Evolutionary conservation across 2,888 invertebrate species (phyloP).

Genomic region (Chrysolina americana): DNA sequence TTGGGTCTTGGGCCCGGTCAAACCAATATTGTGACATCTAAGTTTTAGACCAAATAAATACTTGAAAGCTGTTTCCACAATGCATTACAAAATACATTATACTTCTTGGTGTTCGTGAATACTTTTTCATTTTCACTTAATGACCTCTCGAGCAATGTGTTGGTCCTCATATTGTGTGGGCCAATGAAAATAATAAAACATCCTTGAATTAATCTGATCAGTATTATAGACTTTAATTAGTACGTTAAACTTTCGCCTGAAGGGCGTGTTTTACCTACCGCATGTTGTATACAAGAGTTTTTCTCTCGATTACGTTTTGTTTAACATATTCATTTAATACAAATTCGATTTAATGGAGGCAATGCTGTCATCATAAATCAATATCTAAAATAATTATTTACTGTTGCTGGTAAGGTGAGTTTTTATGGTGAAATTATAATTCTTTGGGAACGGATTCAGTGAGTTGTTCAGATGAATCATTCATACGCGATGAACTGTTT

Average conservation of each 20-base stretch:
- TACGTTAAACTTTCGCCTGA: slow-evolving; percentile 36
- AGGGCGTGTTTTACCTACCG: slow-evolving; percentile 38
- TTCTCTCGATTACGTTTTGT: slow-evolving; percentile 20
- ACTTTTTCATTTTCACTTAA: not conserved
- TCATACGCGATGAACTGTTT: not conserved
- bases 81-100: not conserved
- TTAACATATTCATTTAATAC: slow-evolving; percentile 26
- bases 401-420: slow-evolving; percentile 10
- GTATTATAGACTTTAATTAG: slow-evolving; percentile 33
- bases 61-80: not conserved
- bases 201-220: slow-evolving; percentile 8
- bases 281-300: slow-evolving; percentile 22
- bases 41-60: too few species aligned
- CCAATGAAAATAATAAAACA: slow-evolving; percentile 27
- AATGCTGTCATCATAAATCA: slow-evolving; percentile 26
- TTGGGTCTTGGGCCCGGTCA: too few species aligned
- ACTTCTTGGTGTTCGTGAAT: not conserved
- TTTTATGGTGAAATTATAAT: slow-evolving; percentile 24
- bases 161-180: slow-evolving; percentile 25
- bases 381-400: slow-evolving; percentile 14
- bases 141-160: not conserved
- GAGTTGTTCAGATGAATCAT: slow-evolving; percentile 15
- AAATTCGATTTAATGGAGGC: slow-evolving; percentile 24
- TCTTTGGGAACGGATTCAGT: slow-evolving; percentile 23
- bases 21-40: too few species aligned